Conservation (phyloP, 2,888 invertebrate genomes). For the Pterostichus niger region DNA sequence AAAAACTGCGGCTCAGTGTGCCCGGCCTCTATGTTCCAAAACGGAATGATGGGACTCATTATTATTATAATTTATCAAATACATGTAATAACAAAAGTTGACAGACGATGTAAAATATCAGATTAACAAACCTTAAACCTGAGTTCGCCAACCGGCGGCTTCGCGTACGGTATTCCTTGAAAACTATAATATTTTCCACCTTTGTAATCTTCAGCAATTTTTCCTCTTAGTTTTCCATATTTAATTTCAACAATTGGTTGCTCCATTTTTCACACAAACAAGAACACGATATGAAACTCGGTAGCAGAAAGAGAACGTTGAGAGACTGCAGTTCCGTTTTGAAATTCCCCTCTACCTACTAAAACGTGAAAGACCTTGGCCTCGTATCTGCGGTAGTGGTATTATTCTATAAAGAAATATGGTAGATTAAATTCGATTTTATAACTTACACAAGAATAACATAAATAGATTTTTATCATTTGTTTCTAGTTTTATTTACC, state of each 20-base stretch:
- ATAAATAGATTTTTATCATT: no score
- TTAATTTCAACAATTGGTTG: conserved; percentile 71
- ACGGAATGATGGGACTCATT: no score
- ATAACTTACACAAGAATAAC: neutral
- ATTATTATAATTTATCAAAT: neutral
- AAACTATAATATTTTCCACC: conserved; percentile 73
- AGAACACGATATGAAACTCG: neutral
- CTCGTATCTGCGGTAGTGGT: neutral
- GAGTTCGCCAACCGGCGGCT: conserved; percentile 74
- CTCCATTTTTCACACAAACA: conserved; percentile 16
- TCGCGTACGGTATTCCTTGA: conserved; percentile 75
- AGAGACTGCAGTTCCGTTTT: neutral
- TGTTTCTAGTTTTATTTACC: no score
- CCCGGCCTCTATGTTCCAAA: no score
- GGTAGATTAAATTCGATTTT: neutral
- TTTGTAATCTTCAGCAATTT: conserved; percentile 69
- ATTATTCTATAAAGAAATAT: neutral
- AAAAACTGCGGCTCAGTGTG: no score
- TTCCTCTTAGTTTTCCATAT: conserved; percentile 74
- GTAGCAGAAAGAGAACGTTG: neutral
- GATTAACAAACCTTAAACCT: conserved; percentile 74
- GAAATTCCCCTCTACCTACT: conserved; percentile 4
- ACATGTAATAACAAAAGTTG: neutral
- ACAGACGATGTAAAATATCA: neutral
- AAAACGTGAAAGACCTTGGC: conserved; percentile 16